Evolutionary conservation across 2,888 invertebrate species (phyloP), one percentile per base, ranked within the genome.

Genomic region (Lasius platythorax): DNA sequence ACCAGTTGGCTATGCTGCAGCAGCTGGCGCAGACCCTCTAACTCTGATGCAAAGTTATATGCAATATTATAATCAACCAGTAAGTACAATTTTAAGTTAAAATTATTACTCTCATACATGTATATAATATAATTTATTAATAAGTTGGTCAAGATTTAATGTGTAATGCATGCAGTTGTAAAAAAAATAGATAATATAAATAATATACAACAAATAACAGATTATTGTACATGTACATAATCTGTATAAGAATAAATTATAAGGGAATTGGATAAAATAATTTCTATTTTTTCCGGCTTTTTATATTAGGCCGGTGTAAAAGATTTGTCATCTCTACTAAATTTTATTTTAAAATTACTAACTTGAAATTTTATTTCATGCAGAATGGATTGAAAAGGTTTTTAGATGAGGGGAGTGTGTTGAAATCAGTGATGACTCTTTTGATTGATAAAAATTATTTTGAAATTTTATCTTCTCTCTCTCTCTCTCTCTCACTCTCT

Each of bases 21-120:
- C 93, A 43, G 94, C 93, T 40, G 94, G 94, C 89, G 89, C 93
- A 87, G 95, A 95, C 90, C 94, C 95, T 79, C 93, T 93, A 93
- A 92, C 94, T 79, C 92, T 93, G 91, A 95, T 95, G 95, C 94
- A 95, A 91, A 91, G 93, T 37, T 94, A 94, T 85, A 94, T 95
- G 95, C 95, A 95, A 91, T 95, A 95, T 91, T 95, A 94, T 90
- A 95, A 93, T 92, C 95, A 95, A 86, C 94, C 95, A 91, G 95
- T 95, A 94, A 94, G 95, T 95, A 92, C 30, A 28, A 40, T 28
- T 74, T 82, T 68, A 64, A n/a, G 28, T 50, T n/a, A 68, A 43
- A 3, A 28, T 23, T 33, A 68, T 64, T 50, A 30, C 40, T 64
- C 3, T 83, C 33, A 56, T 28, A 58, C 12, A 58, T n/a, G 1